A percentile compares a stretch with the other conserved stretches of the same genome.
phyloP scores from a whole-genome alignment of 2,797 vertebrate species.

The Onychomys arenicola region DNA sequence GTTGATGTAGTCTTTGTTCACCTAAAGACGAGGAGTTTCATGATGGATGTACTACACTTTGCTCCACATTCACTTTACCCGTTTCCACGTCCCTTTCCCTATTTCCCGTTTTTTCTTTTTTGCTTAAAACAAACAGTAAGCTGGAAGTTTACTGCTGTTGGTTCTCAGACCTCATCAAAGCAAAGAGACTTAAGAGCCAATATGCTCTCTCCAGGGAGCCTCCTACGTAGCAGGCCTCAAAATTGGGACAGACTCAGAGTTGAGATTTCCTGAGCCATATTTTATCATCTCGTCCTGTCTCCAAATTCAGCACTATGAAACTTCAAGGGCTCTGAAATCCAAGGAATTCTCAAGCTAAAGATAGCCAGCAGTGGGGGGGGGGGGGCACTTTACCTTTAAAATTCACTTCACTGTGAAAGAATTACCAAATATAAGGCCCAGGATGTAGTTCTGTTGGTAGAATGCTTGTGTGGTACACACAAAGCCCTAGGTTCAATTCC shows the following conservation, averaged over 20 bases:
- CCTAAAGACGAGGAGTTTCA: constrained; percentile 17
- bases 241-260: constrained; percentile 25
- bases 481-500: neutral
- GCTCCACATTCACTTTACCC: neutral
- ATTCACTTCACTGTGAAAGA: constrained; percentile 5
- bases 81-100: neutral
- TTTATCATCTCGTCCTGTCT: constrained; percentile 73
- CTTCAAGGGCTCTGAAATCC: constrained; percentile 33
- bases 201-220: constrained; percentile 46
- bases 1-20: neutral
- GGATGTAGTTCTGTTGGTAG: neutral
- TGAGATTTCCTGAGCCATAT: constrained; percentile 76
- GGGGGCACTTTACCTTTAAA: neutral
- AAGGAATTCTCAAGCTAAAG: constrained; percentile 65
- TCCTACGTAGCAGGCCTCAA: constrained; percentile 55
- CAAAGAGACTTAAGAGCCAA: constrained; percentile 35
- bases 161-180: constrained; percentile 2
- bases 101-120: neutral
- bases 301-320: constrained; percentile 65
- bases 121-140: constrained; percentile 49
- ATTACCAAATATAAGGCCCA: neutral
- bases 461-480: neutral
- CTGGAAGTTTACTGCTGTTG: neutral
- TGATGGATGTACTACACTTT: neutral
- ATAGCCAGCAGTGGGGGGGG: neutral